Conservation (phyloP, 2,797 vertebrate genomes). For the Melanotaenia parkinsoni region DNA sequence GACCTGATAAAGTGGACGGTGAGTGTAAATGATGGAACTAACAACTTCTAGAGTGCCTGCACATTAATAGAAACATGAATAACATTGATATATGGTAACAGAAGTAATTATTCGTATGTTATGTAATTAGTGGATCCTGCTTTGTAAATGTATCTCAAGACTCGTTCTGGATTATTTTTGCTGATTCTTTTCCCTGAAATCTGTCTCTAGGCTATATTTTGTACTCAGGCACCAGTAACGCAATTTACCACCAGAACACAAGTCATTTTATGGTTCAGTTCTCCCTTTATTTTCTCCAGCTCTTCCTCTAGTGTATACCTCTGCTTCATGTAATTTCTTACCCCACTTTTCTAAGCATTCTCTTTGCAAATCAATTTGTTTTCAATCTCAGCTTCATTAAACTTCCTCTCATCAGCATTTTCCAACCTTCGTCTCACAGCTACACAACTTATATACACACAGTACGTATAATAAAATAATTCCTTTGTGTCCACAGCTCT, state of each 20-base stretch:
- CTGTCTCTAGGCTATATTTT: not conserved
- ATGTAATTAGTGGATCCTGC: not conserved
- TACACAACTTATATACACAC: not conserved
- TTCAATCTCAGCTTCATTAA: conserved; percentile 26
- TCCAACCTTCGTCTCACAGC: not conserved
- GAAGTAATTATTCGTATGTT: not conserved
- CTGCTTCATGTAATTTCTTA: conserved; percentile 6
- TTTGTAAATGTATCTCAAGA: not conserved
- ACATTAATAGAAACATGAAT: not conserved
- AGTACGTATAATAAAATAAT: conserved; percentile 1
- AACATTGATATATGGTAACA: not conserved
- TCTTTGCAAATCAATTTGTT: conserved; percentile 31
- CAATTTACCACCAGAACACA: conserved; percentile 18
- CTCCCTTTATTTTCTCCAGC: conserved; percentile 10
- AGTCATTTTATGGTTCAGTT: conserved; percentile 29
- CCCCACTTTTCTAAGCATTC: conserved; percentile 1
- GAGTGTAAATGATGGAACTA: too few relatives aligned
- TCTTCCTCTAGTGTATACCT: conserved; percentile 10
- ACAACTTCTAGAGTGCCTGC: not conserved
- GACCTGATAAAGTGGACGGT: too few relatives aligned
- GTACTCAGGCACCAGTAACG: conserved; percentile 5
- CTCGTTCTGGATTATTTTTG: not conserved
- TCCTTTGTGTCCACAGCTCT: conserved; percentile 2
- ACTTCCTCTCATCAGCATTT: conserved; percentile 42
- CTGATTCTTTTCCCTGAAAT: not conserved